Base-by-base conservation (phyloP, 2,888 invertebrate species). In the Beris chalybata region DNA sequence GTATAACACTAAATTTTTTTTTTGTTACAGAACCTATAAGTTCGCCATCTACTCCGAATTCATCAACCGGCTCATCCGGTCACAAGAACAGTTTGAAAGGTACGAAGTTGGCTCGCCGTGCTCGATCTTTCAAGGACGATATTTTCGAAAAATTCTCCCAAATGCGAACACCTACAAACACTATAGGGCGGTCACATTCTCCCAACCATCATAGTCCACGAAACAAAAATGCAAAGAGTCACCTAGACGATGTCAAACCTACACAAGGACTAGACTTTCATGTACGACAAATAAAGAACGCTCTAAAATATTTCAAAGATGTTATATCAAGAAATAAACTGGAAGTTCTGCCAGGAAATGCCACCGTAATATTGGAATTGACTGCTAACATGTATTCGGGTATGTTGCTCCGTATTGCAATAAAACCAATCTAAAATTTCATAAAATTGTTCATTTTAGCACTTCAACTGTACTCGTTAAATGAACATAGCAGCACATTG, bases 311-410 rank as follows among this genome's bases (percentile, higher is more conserved):
- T 83, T 93, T 96, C 81, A 88, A 92, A 74, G 95, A 95, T 83
- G 95, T 95, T 70, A 93, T 96, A 72, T 88, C 90, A 69, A 95
- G 94, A 82, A 89, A 93, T 80, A 95, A 92, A 81, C 84, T 94
- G 76, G 94, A 95, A 83, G 93, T 96, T 87, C 83, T 97, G 74
- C 93, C 95, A 3, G 95, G 94, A 70, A 94, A 95, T 81, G 95
- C 95, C 70, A 95, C 95, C 58, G 91, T 96, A 75, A 92, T 96
- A 71, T 85, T 97, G 78, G 96, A 97, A 81, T 93, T 92, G 65
- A 92, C 96, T 72, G 92, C 93, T 77, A 89, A 90, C 77, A 92
- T 94, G 81, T 92, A 92, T 81, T 88, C 89, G 82, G 85, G 85
- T 85, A 79, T 71, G 70, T 69, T 57, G 30, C 22, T 22, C 22